Conservation (phyloP, 2,113 vertebrate genomes). For the Muntiacus reevesi region DNA sequence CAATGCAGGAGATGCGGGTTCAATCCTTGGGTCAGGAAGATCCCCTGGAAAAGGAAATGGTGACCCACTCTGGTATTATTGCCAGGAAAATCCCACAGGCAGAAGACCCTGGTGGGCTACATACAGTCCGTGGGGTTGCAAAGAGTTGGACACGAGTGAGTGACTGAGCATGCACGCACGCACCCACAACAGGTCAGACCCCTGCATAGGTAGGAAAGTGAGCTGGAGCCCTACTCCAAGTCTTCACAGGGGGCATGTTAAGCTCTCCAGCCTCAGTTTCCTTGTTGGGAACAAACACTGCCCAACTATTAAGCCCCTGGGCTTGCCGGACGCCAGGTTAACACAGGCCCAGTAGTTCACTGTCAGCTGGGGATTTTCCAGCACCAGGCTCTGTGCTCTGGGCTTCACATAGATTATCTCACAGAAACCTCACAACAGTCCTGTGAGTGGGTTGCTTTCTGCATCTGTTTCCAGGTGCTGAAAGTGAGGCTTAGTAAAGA, state of each 20-base stretch:
- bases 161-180: neutral
- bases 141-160: neutral
- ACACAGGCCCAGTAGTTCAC: rapidly evolving
- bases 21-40: neutral
- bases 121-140: neutral
- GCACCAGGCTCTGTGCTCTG: neutral
- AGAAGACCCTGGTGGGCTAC: neutral
- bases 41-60: neutral
- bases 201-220: rapidly evolving
- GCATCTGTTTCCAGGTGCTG: neutral
- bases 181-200: neutral
- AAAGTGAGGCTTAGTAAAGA: neutral
- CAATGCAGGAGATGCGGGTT: rapidly evolving
- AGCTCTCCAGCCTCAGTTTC: neutral
- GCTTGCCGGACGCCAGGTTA: neutral
- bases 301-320: neutral
- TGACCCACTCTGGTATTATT: neutral
- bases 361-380: neutral
- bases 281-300: neutral
- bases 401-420: rapidly evolving
- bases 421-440: neutral
- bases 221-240: neutral
- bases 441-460: rapidly evolving
- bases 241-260: neutral
- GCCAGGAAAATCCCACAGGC: neutral